phyloP scores from a whole-genome alignment of 2,797 vertebrate species.

The Dromococcyx pavoninus region DNA sequence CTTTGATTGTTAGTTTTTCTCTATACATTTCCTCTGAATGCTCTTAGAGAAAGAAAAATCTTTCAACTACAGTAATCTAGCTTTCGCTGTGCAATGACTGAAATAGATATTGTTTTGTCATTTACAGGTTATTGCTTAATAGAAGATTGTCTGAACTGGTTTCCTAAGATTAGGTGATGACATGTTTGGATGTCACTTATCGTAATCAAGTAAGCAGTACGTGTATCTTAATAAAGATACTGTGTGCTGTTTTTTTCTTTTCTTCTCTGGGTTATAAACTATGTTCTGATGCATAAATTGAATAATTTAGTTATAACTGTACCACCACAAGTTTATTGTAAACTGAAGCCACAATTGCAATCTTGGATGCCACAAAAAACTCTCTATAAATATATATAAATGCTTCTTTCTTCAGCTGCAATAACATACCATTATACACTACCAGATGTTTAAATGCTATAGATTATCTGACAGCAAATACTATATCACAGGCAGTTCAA shows the following conservation, averaged over 20 bases:
- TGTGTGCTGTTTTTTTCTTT: not conserved
- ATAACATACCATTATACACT: slow-evolving; percentile 14
- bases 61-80: slow-evolving; percentile 31
- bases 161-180: slow-evolving; percentile 45
- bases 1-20: not conserved
- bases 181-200: not conserved
- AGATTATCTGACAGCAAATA: slow-evolving; percentile 52
- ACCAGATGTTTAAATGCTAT: slow-evolving; percentile 61
- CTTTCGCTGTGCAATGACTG: not conserved
- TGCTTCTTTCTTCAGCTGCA: slow-evolving; percentile 42
- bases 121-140: slow-evolving; percentile 45
- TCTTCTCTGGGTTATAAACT: not conserved
- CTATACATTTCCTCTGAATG: not conserved
- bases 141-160: slow-evolving; percentile 13
- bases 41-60: slow-evolving; percentile 21
- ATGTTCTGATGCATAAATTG: slow-evolving; percentile 5
- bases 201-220: not conserved
- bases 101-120: slow-evolving; percentile 30
- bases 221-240: slow-evolving; percentile 28
- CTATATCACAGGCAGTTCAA: slow-evolving; percentile 53
- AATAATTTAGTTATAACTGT: slow-evolving; percentile 48
- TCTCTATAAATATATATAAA: slow-evolving; percentile 26
- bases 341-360: slow-evolving; percentile 48
- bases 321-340: slow-evolving; percentile 38
- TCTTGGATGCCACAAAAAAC: slow-evolving; percentile 27